Conservation (phyloP, 2,888 invertebrate species). For the Cataglyphis cursor region DNA sequence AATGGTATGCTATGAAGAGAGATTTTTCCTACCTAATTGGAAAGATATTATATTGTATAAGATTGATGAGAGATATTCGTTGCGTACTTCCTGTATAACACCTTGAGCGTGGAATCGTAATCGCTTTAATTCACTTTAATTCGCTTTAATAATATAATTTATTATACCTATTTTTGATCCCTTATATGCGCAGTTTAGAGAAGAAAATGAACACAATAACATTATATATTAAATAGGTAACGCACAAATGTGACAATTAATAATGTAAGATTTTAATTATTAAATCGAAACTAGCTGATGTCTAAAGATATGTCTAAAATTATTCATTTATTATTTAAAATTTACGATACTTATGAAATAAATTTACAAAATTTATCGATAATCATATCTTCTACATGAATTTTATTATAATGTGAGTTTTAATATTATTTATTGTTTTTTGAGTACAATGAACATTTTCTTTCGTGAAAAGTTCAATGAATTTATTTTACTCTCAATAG, state of each 20-base stretch:
- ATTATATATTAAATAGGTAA: background rate
- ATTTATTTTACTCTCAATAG: conserved; percentile 53
- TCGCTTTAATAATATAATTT: background rate
- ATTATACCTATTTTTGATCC: background rate
- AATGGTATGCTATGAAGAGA: background rate
- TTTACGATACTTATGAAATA: background rate
- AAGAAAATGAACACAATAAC: background rate
- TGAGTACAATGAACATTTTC: background rate
- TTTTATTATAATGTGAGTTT: background rate
- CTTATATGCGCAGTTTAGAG: background rate
- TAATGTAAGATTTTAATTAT: background rate
- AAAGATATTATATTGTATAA: background rate
- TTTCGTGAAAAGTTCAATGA: background rate
- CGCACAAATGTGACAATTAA: background rate
- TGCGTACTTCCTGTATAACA: background rate
- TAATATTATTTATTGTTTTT: conserved; percentile 22
- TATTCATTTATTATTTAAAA: background rate
- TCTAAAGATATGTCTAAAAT: background rate
- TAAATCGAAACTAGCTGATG: background rate
- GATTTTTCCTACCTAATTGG: conserved; percentile 1
- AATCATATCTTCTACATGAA: background rate
- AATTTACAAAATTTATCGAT: too few relatives aligned
- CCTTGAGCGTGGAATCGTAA: background rate
- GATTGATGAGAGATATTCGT: conserved; percentile 11
- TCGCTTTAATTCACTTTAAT: background rate